Conservation (phyloP, 2,797 vertebrate genomes). For the Sparidentex hasta region DNA sequence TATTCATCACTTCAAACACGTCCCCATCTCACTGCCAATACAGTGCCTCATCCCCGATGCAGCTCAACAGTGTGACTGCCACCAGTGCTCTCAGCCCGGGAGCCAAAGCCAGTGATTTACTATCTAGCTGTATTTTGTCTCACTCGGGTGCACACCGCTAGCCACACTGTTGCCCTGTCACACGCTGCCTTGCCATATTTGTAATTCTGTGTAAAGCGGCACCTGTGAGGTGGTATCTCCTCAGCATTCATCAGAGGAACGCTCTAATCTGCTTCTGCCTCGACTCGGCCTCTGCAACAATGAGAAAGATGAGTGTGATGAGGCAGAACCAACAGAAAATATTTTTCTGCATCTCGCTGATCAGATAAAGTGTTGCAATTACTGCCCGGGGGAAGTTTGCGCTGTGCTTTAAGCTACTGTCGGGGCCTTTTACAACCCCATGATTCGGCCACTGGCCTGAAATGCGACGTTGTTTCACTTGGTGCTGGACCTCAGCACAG, state of each 20-base stretch:
- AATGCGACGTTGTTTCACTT: conserved; percentile 18
- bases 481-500: background rate
- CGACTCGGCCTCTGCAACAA: conserved; percentile 46
- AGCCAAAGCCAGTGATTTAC: conserved; percentile 80
- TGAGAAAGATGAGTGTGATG: conserved; percentile 62
- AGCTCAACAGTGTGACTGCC: conserved; percentile 65
- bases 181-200: conserved; percentile 66
- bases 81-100: conserved; percentile 57
- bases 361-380: conserved; percentile 69
- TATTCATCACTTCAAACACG: conserved; percentile 76
- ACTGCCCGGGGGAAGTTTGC: conserved; percentile 53
- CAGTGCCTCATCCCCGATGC: conserved; percentile 62
- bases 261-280: conserved; percentile 59
- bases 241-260: conserved; percentile 67
- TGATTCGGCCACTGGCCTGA: conserved; percentile 31
- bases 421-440: conserved; percentile 32
- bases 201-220: conserved; percentile 69
- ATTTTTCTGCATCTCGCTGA: conserved; percentile 51
- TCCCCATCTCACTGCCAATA: conserved; percentile 70
- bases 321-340: conserved; percentile 64
- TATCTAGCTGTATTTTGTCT: conserved; percentile 80
- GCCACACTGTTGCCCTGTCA: conserved; percentile 69
- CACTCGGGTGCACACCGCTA: conserved; percentile 71
- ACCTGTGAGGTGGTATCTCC: conserved; percentile 63
- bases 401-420: conserved; percentile 48